Base-by-base conservation (phyloP, 2,113 vertebrate genomes). In the Tonatia bakeri region DNA sequence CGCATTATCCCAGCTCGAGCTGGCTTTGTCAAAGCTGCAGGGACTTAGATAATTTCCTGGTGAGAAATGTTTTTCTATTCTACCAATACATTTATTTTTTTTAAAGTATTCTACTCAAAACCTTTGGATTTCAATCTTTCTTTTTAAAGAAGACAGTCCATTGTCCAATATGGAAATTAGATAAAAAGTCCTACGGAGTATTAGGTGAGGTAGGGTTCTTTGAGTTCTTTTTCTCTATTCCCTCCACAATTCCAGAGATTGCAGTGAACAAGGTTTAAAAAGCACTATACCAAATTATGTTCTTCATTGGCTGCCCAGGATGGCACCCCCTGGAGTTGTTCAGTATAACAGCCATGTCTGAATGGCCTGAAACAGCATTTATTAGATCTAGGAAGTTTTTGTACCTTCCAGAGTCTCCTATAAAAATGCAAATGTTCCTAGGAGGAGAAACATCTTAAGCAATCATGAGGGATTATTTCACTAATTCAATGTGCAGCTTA, bases 371-470 rank as follows among this genome's bases (percentile, higher is more conserved):
- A 40, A 86, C 54, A 43, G 10, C 40, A 79, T 87, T 90, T 47
- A 67, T 90, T 80, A 93, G 19, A 81, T 64, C 36, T 50, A 87
- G 73, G 45, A 79, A 77, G 67, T 16, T 77, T 93, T 67, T 56
- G 12, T 89, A 47, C 80, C 40, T 94, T 87, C 40, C 33, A 69
- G 45, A 90, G n/a, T 94, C 17, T 77, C 45, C 40, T 75, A 79
- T 90, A 94, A 93, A 95, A 92, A 91, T 56, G 24, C 20, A 93
- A 90, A 70, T 73, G 54, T 90, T 92, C 38, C 75, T 91, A 28
- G 70, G 91, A 91, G 36, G 26, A 89, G 40, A 91, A 79, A 67
- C 22, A 69, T 91, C 65, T 86, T 69, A 79, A 94, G 79, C 14
- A 73, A 75, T 72, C 36, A 70, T 5, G 33, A n/a, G 54, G 33